Evolutionary conservation across 1,140 invertebrate species (phyloP).

Genomic region (Euwallacea similis): DNA sequence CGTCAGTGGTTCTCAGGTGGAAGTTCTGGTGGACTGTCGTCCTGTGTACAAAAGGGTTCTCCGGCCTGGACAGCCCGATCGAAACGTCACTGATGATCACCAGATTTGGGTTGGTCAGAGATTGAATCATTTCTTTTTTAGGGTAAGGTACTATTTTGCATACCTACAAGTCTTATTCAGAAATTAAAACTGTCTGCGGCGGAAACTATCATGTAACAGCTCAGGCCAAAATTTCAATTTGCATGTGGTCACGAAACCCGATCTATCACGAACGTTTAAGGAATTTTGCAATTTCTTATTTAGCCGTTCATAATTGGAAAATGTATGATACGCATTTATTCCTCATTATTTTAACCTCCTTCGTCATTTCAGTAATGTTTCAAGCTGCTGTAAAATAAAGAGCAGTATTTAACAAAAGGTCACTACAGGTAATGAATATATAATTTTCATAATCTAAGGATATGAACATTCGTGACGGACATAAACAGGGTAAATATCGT

Average conservation of each 20-base stretch:
- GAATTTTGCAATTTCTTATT: not conserved
- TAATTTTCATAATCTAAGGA: too few relatives aligned
- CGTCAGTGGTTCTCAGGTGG: slow-evolving; percentile 79
- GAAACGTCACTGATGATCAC: slow-evolving; percentile 71
- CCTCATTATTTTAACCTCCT: too few relatives aligned
- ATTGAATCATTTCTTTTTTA: slow-evolving; percentile 84
- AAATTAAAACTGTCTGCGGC: slow-evolving; percentile 13
- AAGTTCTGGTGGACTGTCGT: slow-evolving; percentile 84
- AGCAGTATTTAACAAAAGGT: too few relatives aligned
- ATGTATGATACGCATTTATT: not conserved
- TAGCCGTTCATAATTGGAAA: not conserved
- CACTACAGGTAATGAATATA: too few relatives aligned
- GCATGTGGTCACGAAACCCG: slow-evolving; percentile 23
- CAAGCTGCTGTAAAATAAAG: too few relatives aligned
- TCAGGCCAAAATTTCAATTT: slow-evolving; percentile 4
- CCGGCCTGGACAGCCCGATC: slow-evolving; percentile 65
- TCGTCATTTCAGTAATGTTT: too few relatives aligned
- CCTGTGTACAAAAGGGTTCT: slow-evolving; percentile 77
- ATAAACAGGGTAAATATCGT: too few relatives aligned
- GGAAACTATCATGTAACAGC: slow-evolving; percentile 17
- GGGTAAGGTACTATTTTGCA: slow-evolving; percentile 60
- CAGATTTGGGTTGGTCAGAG: slow-evolving; percentile 86
- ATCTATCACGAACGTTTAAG: slow-evolving; percentile 24
- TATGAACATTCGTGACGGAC: too few relatives aligned
- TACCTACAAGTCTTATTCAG: not conserved